A percentile compares a stretch with the other conserved stretches of the same genome.
These are phyloP conservation scores for Hyperoplus immaculatus DNA, from an alignment of 2,797 vertebrate species.

Conservation along the genomic window DNA sequence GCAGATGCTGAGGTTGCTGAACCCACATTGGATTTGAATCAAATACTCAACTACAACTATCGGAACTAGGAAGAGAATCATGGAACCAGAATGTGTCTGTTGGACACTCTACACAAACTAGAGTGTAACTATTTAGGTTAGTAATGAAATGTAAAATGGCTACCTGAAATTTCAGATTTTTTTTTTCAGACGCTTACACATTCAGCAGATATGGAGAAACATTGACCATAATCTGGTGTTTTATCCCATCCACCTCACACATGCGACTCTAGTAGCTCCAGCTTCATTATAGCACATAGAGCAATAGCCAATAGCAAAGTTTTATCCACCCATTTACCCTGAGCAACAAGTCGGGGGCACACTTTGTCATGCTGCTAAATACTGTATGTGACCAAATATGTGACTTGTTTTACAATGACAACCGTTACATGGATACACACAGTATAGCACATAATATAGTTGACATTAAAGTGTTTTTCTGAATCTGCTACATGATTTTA, in stretches of 20 bases:
- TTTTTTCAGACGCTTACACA: not conserved
- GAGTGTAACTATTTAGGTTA: not conserved
- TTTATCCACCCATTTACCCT: too few relatives aligned
- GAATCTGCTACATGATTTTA: not conserved
- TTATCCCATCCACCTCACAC: not conserved
- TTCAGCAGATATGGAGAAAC: not conserved
- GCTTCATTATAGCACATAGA: not conserved
- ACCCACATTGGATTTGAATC: not conserved
- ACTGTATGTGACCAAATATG: slow-evolving; percentile 1
- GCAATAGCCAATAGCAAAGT: not conserved
- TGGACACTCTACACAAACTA: not conserved
- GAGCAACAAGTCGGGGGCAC: not conserved
- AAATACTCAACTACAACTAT: not conserved
- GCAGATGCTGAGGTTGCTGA: not conserved
- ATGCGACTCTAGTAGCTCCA: not conserved
- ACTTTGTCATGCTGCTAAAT: not conserved
- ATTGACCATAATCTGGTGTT: not conserved
- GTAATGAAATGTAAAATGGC: not conserved
- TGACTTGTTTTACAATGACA: not conserved
- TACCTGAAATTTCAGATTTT: not conserved
- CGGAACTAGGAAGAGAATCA: not conserved
- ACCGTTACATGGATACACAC: not conserved
- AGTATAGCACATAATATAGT: not conserved
- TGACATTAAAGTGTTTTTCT: slow-evolving; percentile 4
- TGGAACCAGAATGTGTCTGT: not conserved